Percentiles rank a stretch among this genome's conserved stretches.
Conservation (phyloP, 2,888 invertebrate species). For the Odontothrips loti region DNA sequence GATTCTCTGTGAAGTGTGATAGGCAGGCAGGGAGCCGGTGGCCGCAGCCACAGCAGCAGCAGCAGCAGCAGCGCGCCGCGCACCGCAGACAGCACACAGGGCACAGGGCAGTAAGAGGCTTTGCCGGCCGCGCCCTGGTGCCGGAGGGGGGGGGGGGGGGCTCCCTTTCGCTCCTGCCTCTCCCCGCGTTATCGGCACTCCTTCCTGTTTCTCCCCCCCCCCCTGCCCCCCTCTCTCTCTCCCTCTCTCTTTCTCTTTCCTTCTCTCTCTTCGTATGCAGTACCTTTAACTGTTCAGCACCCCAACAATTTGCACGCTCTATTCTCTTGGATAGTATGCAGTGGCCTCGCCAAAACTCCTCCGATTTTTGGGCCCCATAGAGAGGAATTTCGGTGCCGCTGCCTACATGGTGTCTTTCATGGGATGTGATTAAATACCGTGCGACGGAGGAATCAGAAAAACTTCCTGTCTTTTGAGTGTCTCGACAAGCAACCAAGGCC, state of each 20-base stretch:
- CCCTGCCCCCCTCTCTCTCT: not conserved
- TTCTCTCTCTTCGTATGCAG: not conserved
- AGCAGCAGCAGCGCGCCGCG: too few species aligned
- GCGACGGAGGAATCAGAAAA: not conserved
- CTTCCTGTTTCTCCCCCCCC: not conserved
- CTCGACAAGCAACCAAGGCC: not conserved
- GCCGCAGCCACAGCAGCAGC: too few species aligned
- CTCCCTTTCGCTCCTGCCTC: not conserved
- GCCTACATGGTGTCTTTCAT: not conserved
- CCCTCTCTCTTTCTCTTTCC: not conserved
- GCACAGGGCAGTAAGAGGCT: not conserved
- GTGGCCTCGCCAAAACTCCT: not conserved
- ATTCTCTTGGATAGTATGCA: not conserved
- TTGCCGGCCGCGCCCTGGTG: not conserved
- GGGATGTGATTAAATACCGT: not conserved
- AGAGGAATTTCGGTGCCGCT: not conserved
- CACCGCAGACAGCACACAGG: not conserved
- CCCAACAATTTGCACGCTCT: not conserved
- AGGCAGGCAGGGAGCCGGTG: too few species aligned
- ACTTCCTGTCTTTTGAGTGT: not conserved
- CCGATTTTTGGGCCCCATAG: not conserved
- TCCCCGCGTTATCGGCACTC: not conserved
- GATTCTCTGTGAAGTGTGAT: not conserved
- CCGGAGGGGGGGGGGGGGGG: too few species aligned
- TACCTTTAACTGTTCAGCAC: not conserved